Base-by-base conservation (phyloP, 2,113 vertebrate species). In the Speoplatyrhinus poulsoni region DNA sequence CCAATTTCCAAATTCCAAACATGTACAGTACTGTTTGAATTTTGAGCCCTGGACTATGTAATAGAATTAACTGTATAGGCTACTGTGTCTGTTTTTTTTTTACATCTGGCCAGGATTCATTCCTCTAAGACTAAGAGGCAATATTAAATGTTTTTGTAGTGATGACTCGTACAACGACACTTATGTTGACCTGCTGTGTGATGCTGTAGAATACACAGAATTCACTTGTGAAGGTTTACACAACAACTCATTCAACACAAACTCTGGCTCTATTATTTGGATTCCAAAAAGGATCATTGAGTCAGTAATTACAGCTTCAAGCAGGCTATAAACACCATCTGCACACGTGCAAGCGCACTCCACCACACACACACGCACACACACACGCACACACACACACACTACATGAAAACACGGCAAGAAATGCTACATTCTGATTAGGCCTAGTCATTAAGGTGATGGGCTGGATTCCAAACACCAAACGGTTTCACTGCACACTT, bases 211-310 rank as follows among this genome's bases (percentile, higher is more conserved):
- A 73, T 74, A 72, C 72, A 67, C 47, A 58, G 7, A 72, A 63
- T 76, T 73, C 54, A 73, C 72, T 59, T 65, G 53, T 47, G 65
- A 11, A 50, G 66, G 67, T 84, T 85, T 76, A 65, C 67, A 58
- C 61, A 81, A 81, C 81, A 84, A 66, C 71, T 81, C 65, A 74
- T 81, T 87, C 81, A 61, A 75, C 50, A 62, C 60, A 65, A 69
- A 57, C 72, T 53, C 62, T 50, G 64, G 54, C 17, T 62, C 60
- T 64, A 49, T 72, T 82, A 81, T 80, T 82, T 75, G 70, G 60
- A 73, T 63, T 70, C 56, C 33, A 69, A 55, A 19, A 49, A 64
- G 58, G 32, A 62, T 70, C 55, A 47, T 55, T 77, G 62, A 75
- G 65, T 60, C 59, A 11, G 46, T 69, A 76, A 80, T 83, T 77